Evolutionary conservation across 2,888 invertebrate species (phyloP), one percentile per base, ranked within the genome.

Genomic region (Ophion costatus): DNA sequence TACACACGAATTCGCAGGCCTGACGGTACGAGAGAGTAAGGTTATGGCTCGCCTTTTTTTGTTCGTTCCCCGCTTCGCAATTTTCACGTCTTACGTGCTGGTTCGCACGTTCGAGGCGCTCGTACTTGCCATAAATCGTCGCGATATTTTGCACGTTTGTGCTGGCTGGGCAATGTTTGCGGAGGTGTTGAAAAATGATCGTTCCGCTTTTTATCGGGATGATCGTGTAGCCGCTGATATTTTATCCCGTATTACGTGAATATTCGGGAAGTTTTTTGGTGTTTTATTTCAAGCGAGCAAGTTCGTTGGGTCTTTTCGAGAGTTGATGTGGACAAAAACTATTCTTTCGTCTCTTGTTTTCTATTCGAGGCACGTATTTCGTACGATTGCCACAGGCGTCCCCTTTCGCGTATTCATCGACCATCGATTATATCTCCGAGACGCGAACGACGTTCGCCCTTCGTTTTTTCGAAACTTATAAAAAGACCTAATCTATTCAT

Each of bases 21-120:
- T 56, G 42, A 51, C 84, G 84, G 84, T 84, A 84, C 71, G 84
- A 17, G 29, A 17, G 45, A 42, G 42, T 66, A 24, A 56, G 59
- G 67, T 67, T 59, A 71, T 29, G 66, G 9, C 59, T 22, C 17
- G 45, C 45, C 4, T 22, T 81, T 76, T 51, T 76, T 22, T 33
- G n/a, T 59, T 76, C 22, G 14, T 17, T 61, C n/a, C 22, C 45
- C 70, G 38, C 17, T 56, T 22, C 22, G 59, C 22, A 11, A n/a
- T 71, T 22, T 33, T 73, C 64, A 33, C n/a, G 29, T 61, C 24
- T 70, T 29, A 22, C 5, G n/a, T 2, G 17, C 45, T 56, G 5
- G 20, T 57, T 63, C 10, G 24, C 1, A 7, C 24, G 3, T 61
- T 57, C 17, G 59, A 45, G 14, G 14, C 14, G 14, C 11, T 42